Conservation (phyloP, 2,888 invertebrate species). For the Ptilodon capucinus region DNA sequence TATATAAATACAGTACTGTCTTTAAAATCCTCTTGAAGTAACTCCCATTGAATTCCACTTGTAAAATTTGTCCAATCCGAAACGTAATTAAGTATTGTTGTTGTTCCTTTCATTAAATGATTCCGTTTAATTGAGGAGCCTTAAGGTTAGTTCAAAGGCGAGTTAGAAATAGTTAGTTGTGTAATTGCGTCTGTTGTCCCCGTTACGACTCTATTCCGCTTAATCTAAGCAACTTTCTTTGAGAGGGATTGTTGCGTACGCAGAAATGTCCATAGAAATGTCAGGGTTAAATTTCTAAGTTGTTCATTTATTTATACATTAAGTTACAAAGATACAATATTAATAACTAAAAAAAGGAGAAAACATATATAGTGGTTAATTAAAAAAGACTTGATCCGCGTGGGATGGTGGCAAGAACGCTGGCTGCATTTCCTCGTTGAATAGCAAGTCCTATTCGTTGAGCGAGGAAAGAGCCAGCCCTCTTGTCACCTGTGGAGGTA, state of each 20-base stretch:
- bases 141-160: constrained; percentile 32
- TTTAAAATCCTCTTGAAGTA: constrained; percentile 36
- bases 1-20: constrained; percentile 24
- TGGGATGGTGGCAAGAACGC: too few species aligned
- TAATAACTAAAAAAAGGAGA: too few species aligned
- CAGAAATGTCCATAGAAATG: neutral
- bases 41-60: constrained; percentile 46
- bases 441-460: too few species aligned
- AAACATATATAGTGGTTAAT: too few species aligned
- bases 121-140: constrained; percentile 64
- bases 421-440: too few species aligned
- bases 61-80: constrained; percentile 47
- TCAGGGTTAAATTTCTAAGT: too few species aligned
- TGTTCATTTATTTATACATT: too few species aligned
- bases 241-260: constrained; percentile 23
- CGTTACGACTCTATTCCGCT: constrained; percentile 43
- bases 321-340: too few species aligned
- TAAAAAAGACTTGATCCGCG: too few species aligned
- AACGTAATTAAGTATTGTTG: constrained; percentile 68
- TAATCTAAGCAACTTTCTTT: constrained; percentile 45
- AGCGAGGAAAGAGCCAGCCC: too few species aligned
- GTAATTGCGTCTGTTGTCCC: constrained; percentile 45
- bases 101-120: constrained; percentile 64
- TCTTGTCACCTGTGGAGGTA: too few species aligned
- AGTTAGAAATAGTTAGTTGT: constrained; percentile 50